Evolutionary conservation across 2,797 vertebrate genomes (phyloP).

Genomic region (Uromys caudimaculatus): DNA sequence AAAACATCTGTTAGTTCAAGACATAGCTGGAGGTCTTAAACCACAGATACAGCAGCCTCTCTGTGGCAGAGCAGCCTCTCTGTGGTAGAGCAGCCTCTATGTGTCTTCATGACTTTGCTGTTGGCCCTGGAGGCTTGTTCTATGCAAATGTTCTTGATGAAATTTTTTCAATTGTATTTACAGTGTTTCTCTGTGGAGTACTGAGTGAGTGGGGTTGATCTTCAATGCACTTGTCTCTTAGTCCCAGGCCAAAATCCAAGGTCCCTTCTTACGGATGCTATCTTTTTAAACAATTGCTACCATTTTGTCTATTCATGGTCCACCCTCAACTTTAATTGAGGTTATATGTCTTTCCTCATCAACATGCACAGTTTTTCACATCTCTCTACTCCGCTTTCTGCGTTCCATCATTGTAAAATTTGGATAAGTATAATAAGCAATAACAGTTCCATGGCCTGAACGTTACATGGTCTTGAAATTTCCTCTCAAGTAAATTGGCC

Average conservation of each 20-base stretch:
- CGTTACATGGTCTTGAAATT: background rate
- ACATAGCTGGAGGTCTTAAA: background rate
- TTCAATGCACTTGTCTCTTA: background rate
- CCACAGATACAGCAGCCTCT: background rate
- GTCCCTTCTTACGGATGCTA: background rate
- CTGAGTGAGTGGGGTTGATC: background rate
- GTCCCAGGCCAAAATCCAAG: background rate
- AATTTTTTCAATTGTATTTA: too few species aligned
- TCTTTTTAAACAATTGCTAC: background rate
- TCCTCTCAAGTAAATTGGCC: background rate
- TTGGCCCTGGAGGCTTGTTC: background rate
- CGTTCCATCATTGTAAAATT: background rate
- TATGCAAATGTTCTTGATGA: background rate
- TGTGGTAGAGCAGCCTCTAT: too few species aligned
- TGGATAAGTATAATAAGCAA: background rate
- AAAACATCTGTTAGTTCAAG: background rate
- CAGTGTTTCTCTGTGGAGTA: background rate
- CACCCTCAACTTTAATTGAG: background rate
- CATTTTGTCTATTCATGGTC: background rate
- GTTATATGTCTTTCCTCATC: background rate
- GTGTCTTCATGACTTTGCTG: background rate
- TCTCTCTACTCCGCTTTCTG: background rate
- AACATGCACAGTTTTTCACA: background rate
- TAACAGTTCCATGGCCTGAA: background rate
- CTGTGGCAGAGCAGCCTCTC: too few species aligned